phyloP scores from a whole-genome alignment of 2,797 vertebrate species.

The Acanthopagrus latus region DNA sequence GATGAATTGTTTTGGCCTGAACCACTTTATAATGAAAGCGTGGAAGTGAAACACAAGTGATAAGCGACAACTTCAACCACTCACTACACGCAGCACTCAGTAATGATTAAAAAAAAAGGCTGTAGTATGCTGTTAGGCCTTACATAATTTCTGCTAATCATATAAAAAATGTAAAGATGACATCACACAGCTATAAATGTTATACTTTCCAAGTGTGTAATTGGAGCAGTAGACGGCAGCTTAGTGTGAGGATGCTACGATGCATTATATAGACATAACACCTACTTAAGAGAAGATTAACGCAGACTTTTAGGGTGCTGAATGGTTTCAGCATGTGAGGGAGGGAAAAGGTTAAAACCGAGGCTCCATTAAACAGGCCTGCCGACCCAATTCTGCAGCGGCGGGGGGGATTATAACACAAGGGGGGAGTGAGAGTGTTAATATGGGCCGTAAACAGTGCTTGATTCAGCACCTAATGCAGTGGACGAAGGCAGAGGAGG shows the following conservation, averaged over 20 bases:
- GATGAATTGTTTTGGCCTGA: slow-evolving; percentile 1
- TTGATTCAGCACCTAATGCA: slow-evolving; percentile 65
- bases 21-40: neutral
- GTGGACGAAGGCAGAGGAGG: slow-evolving; percentile 33
- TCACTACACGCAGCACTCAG: slow-evolving; percentile 25
- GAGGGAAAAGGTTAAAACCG: slow-evolving; percentile 73
- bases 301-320: slow-evolving; percentile 65
- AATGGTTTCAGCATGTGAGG: slow-evolving; percentile 39
- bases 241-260: slow-evolving; percentile 56
- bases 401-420: slow-evolving; percentile 78
- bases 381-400: slow-evolving; percentile 72
- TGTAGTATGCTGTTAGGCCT: slow-evolving; percentile 30
- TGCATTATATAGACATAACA: slow-evolving; percentile 61
- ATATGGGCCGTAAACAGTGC: slow-evolving; percentile 72
- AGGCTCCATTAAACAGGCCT: slow-evolving; percentile 75
- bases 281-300: slow-evolving; percentile 73
- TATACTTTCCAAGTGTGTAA: slow-evolving; percentile 33
- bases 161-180: slow-evolving; percentile 43
- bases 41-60: slow-evolving; percentile 21
- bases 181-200: slow-evolving; percentile 23
- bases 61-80: slow-evolving; percentile 16
- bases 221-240: slow-evolving; percentile 47
- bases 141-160: slow-evolving; percentile 63
- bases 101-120: slow-evolving; percentile 43
- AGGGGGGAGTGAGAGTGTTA: slow-evolving; percentile 77